A percentile compares a stretch with the other conserved stretches of the same genome.
These are phyloP conservation scores for Clangula hyemalis DNA, from an alignment of 2,797 vertebrate species.

Conservation along the genomic window DNA sequence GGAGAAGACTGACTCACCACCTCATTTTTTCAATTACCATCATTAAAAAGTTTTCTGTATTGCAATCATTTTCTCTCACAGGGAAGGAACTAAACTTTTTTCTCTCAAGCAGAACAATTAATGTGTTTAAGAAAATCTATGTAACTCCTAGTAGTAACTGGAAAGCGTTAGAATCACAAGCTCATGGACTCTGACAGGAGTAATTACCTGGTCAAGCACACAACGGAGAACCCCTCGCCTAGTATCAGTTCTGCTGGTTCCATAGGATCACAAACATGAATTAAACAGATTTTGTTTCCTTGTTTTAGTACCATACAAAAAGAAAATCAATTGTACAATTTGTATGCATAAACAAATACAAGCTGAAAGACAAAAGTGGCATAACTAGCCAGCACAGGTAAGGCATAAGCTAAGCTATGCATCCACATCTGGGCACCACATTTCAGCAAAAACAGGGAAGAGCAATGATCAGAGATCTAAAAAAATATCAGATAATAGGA, in stretches of 20 bases:
- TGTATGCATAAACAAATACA: background rate
- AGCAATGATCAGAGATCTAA: background rate
- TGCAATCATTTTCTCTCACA: background rate
- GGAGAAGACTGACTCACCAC: background rate
- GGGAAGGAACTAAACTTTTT: background rate
- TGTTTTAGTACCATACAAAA: background rate
- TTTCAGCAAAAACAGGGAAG: background rate
- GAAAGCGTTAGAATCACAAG: background rate
- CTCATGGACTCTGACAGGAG: background rate
- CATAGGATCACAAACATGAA: background rate
- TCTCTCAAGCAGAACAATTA: constrained; percentile 15
- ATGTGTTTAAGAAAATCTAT: background rate
- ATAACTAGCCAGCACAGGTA: background rate
- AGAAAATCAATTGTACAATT: background rate
- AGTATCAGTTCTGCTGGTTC: background rate
- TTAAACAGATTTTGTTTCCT: background rate
- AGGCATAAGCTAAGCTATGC: background rate
- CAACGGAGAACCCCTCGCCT: background rate
- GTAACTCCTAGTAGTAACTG: background rate
- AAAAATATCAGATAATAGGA: background rate
- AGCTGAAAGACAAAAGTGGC: background rate
- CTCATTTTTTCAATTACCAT: background rate
- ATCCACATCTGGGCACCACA: background rate
- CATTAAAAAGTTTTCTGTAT: background rate
- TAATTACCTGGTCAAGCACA: background rate